A percentile compares a stretch with the other conserved stretches of the same genome.
phyloP scores from a whole-genome alignment of 2,113 vertebrate species.

The Accipiter cooperii region DNA sequence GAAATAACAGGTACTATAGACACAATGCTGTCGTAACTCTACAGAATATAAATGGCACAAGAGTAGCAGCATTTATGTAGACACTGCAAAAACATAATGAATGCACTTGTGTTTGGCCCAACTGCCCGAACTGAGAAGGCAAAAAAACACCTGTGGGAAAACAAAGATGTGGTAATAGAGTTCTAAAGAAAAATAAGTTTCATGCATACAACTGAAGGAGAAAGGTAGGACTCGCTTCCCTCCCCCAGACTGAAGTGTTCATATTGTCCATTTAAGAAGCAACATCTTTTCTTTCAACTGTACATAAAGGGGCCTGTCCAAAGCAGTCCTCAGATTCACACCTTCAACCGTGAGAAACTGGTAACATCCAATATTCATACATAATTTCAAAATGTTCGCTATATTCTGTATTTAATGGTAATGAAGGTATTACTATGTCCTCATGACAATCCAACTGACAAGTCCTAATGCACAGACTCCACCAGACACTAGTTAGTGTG shows the following conservation, averaged over 20 bases:
- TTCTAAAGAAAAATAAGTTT: neutral
- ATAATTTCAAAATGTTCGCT: neutral
- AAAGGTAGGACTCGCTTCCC: rapidly evolving
- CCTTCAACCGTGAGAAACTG: neutral
- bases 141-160: neutral
- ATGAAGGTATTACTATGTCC: neutral
- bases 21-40: neutral
- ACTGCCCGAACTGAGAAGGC: rapidly evolving
- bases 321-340: neutral
- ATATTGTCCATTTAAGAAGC: neutral
- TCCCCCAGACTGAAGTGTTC: neutral
- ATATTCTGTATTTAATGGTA: neutral
- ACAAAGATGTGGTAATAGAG: neutral
- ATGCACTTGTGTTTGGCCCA: neutral
- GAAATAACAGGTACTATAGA: neutral
- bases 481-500: too few species aligned
- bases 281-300: neutral
- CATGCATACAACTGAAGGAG: neutral
- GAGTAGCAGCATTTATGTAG: neutral
- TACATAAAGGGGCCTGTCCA: neutral
- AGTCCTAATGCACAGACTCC: neutral
- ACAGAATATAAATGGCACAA: neutral
- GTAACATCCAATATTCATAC: neutral
- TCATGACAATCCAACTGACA: neutral
- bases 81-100: neutral